Conservation (phyloP, 2,797 vertebrate species). For the Momotus momota region DNA sequence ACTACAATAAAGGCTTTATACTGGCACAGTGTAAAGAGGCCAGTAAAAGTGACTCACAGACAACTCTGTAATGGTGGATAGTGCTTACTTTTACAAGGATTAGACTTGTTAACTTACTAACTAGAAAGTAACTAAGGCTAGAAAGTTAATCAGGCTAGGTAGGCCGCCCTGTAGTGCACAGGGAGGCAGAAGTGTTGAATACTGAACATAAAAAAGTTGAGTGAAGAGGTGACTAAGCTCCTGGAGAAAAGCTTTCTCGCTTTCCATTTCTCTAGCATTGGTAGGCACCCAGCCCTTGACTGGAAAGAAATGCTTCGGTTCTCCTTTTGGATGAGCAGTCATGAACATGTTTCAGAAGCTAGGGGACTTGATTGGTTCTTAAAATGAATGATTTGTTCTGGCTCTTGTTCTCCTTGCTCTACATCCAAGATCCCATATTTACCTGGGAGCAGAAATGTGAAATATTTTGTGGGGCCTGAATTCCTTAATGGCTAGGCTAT, state of each 20-base stretch:
- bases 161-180: not conserved
- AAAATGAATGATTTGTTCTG: not conserved
- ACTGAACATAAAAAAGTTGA: not conserved
- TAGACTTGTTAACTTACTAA: not conserved
- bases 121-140: not conserved
- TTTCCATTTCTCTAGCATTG: not conserved
- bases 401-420: not conserved
- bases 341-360: not conserved
- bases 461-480: not conserved
- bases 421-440: not conserved
- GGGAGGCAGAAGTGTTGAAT: not conserved
- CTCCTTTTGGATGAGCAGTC: not conserved
- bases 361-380: not conserved
- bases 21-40: conserved; percentile 4
- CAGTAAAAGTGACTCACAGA: conserved; percentile 32
- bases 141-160: not conserved
- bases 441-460: not conserved
- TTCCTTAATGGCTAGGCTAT: not conserved
- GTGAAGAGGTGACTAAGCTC: not conserved
- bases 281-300: not conserved
- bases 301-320: not conserved
- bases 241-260: not conserved
- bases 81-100: not conserved
- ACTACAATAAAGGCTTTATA: conserved; percentile 64
- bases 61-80: not conserved